Evolutionary conservation across 2,888 invertebrate genomes (phyloP), one percentile per base, ranked within the genome.

Genomic region (Drosophila nr. medialis): DNA sequence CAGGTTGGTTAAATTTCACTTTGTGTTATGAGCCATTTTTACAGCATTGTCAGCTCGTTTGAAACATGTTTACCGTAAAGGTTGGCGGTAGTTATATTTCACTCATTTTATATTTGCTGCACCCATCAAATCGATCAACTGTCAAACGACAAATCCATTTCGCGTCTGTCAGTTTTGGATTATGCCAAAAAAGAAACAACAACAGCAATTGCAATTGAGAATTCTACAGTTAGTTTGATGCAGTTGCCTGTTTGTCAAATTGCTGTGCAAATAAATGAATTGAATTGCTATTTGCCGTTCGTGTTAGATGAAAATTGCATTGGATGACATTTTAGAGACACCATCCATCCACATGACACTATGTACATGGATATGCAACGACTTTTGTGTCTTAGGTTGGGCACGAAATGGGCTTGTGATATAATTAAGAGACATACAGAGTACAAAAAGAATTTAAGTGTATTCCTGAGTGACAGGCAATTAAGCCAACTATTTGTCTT

Each of bases 241-340:
- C 64, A 72, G 63, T 69, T 64, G 81, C 58, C 72, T 59, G 77
- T 64, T 65, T 63, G 64, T 62, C 78, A 81, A 81, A 80, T 83
- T 85, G 81, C 73, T 80, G 77, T 70, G 75, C 74, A 88, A 86
- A 86, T 83, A 88, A 86, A 86, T 81, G 80, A 86, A 88, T 86
- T 86, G 84, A 88, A 88, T 88, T 81, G 86, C 86, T 88, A 81
- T 88, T 88, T 86, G 72, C 82, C 66, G 72, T 81, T 86, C 86
- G 80, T 86, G 85, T 80, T 86, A 83, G 81, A 81, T 72, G 74
- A 75, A 73, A 85, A 83, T 85, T 74, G 81, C 86, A 80, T 75
- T 75, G 75, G 72, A 71, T 59, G 63, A 11, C 65, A 75, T 71
- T 75, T 64, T 60, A 27, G 60, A 45, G 53, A 38, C 54, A 29